Conservation (phyloP, 2,113 vertebrate genomes). For the Diglossa brunneiventris region DNA sequence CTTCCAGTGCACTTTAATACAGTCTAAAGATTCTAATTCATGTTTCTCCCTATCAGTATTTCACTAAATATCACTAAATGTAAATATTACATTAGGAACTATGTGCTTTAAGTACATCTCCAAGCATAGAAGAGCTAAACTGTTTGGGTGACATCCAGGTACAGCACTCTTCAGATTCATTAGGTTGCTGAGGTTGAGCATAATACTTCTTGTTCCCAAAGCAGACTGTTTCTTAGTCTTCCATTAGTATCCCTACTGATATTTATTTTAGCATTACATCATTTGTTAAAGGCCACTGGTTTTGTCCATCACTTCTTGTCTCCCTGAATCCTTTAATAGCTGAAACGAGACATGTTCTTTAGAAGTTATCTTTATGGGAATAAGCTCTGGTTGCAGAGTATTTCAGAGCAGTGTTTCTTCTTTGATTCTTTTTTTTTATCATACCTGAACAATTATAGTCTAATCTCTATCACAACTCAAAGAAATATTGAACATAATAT, state of each 20-base stretch:
- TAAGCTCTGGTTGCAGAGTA: not conserved
- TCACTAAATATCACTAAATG: slow-evolving; percentile 10
- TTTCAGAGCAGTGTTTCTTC: not conserved
- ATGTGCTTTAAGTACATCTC: slow-evolving; percentile 8
- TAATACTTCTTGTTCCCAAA: not conserved
- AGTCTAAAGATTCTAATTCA: slow-evolving; percentile 51
- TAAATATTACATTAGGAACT: slow-evolving; percentile 37
- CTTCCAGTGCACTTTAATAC: slow-evolving; percentile 52
- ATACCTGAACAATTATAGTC: not conserved
- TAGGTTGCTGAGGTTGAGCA: not conserved
- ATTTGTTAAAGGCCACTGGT: not conserved
- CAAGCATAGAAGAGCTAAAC: not conserved
- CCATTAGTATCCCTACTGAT: not conserved
- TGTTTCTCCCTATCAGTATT: slow-evolving; percentile 32
- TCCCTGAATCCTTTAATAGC: not conserved
- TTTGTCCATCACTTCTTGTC: not conserved
- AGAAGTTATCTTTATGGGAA: not conserved
- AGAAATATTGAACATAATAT: not conserved
- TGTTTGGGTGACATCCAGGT: not conserved
- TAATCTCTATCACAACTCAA: not conserved
- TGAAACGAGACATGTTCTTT: not conserved
- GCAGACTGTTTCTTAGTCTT: not conserved
- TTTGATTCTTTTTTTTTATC: not conserved
- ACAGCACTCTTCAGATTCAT: not conserved
- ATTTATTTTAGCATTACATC: not conserved